Evolutionary conservation across 2,113 vertebrate species (phyloP), one percentile per base, ranked within the genome.

Genomic region (Mungos mungo): DNA sequence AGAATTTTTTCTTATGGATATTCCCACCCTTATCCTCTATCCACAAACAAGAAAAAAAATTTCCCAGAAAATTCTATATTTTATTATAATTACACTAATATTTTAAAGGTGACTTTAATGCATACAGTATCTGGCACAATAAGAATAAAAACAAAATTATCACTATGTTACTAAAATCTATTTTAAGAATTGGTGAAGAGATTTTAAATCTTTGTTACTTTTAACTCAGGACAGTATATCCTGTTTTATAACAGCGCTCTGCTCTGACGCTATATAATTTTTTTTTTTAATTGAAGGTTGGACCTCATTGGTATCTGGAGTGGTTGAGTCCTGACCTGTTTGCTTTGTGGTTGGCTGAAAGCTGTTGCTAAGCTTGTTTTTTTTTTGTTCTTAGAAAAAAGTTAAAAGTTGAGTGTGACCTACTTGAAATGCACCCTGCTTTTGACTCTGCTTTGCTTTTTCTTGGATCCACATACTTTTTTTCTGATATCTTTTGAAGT

Each of bases 331-430:
- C 98, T 99, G 97, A 98, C 98, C 98, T 99, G 99, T 99, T 99
- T 98, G 97, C 91, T 97, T 97, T 97, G 93, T 98, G 98, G 99
- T 98, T 99, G 99, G 98, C 98, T 98, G 97, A 97, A 76, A 57
- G 89, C 97, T 99, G 99, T 99, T 98, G 74, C 99, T 99, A 99
- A 98, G 99, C 99, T 99, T 98, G 98, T 99, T 98, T 98, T 41
- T 41, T n/a, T 98, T 99, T 99, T 98, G 98, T 98, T 98, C 96
- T 97, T 97, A 98, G 98, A 98, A 97, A 98, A 98, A 98, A 98
- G 98, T 98, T 98, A 99, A 98, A 98, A 99, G 98, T 99, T 98
- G 97, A 98, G 96, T 98, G 60, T 97, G 97, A 97, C 97, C 96
- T 97, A 96, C 97, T 97, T 98, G 96, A 98, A 97, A 84, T 88